Evolutionary conservation across 2,113 vertebrate genomes (phyloP), one percentile per base, ranked within the genome.

Genomic region (Danionella cerebrum): DNA sequence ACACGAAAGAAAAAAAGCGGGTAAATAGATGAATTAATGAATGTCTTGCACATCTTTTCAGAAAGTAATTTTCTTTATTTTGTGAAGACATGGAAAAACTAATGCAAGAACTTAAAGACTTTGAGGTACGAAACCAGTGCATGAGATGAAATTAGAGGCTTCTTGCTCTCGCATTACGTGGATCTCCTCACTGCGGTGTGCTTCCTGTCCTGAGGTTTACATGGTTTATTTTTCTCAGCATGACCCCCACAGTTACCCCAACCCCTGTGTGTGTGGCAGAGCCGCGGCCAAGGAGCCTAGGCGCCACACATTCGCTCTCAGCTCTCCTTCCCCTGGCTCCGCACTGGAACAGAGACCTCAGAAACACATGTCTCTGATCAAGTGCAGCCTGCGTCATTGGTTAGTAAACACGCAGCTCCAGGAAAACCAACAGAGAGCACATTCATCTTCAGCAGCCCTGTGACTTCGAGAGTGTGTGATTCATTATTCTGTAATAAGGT

Each of bases 291-390:
- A 64, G 44, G 54, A 63, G 72, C 72, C 74, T 69, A 78, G 82
- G 81, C 83, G 78, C 82, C 85, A 80, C 77, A 76, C 79, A 76
- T 80, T 75, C 71, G 67, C 74, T 72, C 59, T 66, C 64, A 5
- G 38, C 27, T 45, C 65, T 48, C 48, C 27, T 42, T 65, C 60
- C 27, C 64, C 54, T 71, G 14, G 73, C 71, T 77, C 53, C 47
- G 62, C 47, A 53, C 57, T 65, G 51, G 54, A 45, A 51, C 24
- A 69, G 65, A 79, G 75, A 85, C 76, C 65, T 31, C 79, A 75
- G 83, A 77, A 88, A 87, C 86, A 88, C 85, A 86, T 88, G 86
- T 87, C 86, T 87, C 86, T 84, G 86, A 88, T 88, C 85, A 87
- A 86, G 81, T 83, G 80, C 79, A 81, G 85, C 83, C 85, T 88